Evolutionary conservation across 2,888 invertebrate genomes (phyloP), one percentile per base, ranked within the genome.

Genomic region (Villa cingulata): DNA sequence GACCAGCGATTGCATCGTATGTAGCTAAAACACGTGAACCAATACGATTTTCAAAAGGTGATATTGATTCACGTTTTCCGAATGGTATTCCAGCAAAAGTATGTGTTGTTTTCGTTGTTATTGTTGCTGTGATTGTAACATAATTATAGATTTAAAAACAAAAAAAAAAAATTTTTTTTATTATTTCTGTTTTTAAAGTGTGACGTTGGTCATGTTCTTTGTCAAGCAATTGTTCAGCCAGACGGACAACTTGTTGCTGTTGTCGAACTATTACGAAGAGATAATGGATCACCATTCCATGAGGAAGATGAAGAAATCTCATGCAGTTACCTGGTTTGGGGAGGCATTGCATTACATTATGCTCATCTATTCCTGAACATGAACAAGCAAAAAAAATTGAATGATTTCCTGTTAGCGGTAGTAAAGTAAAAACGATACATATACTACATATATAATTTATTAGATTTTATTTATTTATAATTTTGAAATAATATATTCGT

Each of bases 401-500:
- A 84, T 42, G 84, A 83, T 52, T 87, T 87, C 61, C 72, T 88
- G 1, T 68, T 88, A 43, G 79, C 81, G 44, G 86, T 88, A 34
- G 86, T 86, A 42, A 86, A 83, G 86, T 86, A 71, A 76, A 78
- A 72, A n/a, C n/a, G n/a, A n/a, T n/a, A n/a, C n/a, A n/a, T n/a
- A n/a, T n/a, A n/a, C n/a, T n/a, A n/a, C n/a, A n/a, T n/a, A n/a
- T n/a, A n/a, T n/a, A n/a, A 12, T 32, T 32, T 27, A 27, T 27
- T 9, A 10, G 10, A 27, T 27, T 9, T 27, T 27, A 27, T 27
- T 27, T 6, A 27, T 27, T 27, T 27, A 27, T 27, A 2, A 27
- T n/a, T n/a, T n/a, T n/a, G n/a, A n/a, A n/a, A n/a, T n/a, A n/a
- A n/a, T n/a, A n/a, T n/a, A n/a, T n/a, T n/a, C n/a, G n/a, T n/a